These are phyloP conservation scores for Callocephalon fimbriatum DNA, from an alignment of 2,113 vertebrate species.

Conservation along the genomic window DNA sequence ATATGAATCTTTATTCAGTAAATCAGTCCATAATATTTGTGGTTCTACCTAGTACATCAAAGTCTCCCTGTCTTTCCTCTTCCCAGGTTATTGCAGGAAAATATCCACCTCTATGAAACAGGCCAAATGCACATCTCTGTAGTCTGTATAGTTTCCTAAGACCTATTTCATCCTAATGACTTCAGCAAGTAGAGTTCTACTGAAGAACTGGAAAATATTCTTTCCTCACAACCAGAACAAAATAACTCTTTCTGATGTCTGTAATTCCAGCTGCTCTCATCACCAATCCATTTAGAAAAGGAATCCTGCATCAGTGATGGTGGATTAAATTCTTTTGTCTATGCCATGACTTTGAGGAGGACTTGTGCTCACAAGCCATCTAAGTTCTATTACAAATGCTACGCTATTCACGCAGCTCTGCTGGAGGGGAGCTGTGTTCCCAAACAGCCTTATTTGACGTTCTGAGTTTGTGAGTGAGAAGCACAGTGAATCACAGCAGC, in stretches of 20 bases:
- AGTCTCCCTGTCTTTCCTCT: background rate
- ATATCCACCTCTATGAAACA: background rate
- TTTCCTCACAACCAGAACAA: background rate
- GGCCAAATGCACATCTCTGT: background rate
- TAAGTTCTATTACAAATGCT: background rate
- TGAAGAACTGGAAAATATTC: constrained; percentile 24
- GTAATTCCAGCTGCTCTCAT: constrained; percentile 1
- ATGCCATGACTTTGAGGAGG: background rate
- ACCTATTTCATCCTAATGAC: background rate
- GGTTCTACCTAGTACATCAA: background rate
- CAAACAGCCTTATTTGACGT: background rate
- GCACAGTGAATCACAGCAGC: background rate
- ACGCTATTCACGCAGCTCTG: background rate
- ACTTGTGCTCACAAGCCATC: background rate
- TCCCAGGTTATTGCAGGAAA: background rate
- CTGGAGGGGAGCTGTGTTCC: background rate
- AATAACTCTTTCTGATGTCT: constrained; percentile 17
- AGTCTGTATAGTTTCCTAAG: background rate
- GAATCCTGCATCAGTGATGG: background rate
- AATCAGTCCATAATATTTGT: background rate
- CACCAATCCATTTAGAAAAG: constrained; percentile 19
- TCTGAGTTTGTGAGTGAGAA: background rate
- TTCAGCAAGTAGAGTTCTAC: constrained; percentile 4
- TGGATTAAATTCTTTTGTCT: constrained; percentile 10
- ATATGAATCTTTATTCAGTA: background rate